Base-by-base conservation (phyloP, 2,888 invertebrate species). In the Chelonus formosanus region DNA sequence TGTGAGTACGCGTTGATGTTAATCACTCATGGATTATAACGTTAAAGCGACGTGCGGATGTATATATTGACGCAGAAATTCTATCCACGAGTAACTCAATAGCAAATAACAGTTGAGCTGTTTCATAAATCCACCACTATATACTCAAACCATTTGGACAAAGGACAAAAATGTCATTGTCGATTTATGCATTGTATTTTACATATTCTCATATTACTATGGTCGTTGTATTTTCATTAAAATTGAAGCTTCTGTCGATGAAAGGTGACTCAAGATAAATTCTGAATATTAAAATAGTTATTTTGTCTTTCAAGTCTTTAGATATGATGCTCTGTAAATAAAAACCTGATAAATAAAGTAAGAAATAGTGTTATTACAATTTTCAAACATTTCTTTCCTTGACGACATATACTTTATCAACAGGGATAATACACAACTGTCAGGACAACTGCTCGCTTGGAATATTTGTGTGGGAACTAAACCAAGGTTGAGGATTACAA, bases 391-490 rank as follows among this genome's bases (percentile, higher is more conserved):
- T 57, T 69, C 67, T 68, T 68, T 68, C 58, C 57, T 48, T 57
- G 32, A 35, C 56, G 53, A 68, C 65, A 61, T 67, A 72, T 77
- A 76, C 71, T 58, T 45, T 35, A 77, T 78, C 76, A 75, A 54
- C 44, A 45, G 35, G 68, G 67, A 73, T 78, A 76, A 76, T 76
- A 71, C 71, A 72, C 61, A 53, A 65, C 65, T 66, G 71, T 64
- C 70, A 53, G 50, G 63, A 70, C 65, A 67, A 70, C 64, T 56
- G 66, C 56, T 58, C 64, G 59, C 63, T 48, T 52, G 69, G 74
- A 71, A 76, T 78, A 79, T 77, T 78, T 78, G 75, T 75, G 75
- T 78, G 80, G 73, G 75, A 78, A 79, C 73, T 67, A 40, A 59
- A 65, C 69, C 48, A 67, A 73, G 75, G 75, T 70, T 63, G 65